Base-by-base conservation (phyloP, 2,797 vertebrate genomes). In the Trematomus bernacchii region DNA sequence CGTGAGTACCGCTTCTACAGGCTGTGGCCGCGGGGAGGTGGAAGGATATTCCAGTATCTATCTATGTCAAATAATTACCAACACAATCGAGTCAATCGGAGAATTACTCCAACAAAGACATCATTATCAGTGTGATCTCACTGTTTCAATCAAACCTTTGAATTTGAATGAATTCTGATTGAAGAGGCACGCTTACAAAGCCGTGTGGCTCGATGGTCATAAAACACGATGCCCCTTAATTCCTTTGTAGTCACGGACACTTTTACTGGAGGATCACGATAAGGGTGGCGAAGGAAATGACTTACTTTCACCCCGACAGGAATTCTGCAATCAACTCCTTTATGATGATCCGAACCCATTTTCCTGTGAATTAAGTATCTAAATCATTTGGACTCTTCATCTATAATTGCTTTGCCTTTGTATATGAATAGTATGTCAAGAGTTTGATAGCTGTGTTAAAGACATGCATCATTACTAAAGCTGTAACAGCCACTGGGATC, bases 351-450 rank as follows among this genome's bases (percentile, higher is more conserved):
- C 18, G 4, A 80, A 87, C 66, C 78, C 85, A 80, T 89, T 89
- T 90, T 76, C 65, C 83, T 81, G 69, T 84, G 76, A 89, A 91
- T 91, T 88, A 91, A 90, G 82, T 79, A 79, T 90, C 84, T 79
- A 82, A 91, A 91, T 91, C 85, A 88, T 89, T 90, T 90, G 85
- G 82, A 85, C 82, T 89, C 83, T 85, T 87, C 73, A 82, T 76
- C 82, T 87, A 77, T 92, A 92, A 93, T 91, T 89, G 90, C 88
- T 90, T 90, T 93, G 89, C 88, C 87, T 93, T 92, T 92, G 83
- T 92, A 69, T 92, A 86, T 81, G 87, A 88, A 91, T 88, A 85
- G 85, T 86, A 83, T 85, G 88, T 85, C 89, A 90, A 85, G 85
- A 90, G 83, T 88, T 87, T 89, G 88, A 92, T 84, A 64, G 91